Base-by-base conservation (phyloP, 2,113 vertebrate species). In the Cyprinodon tularosa region DNA sequence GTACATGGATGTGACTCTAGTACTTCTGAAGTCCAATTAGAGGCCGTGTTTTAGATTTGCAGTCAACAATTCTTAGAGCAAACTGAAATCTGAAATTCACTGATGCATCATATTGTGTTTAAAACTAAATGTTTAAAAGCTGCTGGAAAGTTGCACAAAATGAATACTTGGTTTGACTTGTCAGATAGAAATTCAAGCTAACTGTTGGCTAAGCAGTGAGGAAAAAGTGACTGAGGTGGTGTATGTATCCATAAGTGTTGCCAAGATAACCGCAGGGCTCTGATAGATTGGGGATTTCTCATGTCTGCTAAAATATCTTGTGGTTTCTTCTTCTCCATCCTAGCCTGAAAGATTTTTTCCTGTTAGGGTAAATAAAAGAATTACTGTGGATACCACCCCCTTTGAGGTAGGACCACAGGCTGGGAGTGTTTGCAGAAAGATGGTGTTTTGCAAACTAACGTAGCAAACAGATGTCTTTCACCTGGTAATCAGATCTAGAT, bases 191-290 rank as follows among this genome's bases (percentile, higher is more conserved):
- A 65, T 68, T 60, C 36, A n/a, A 38, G 70, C 76, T 70, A 68
- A 73, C 71, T 76, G 80, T 50, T 72, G 45, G 77, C 72, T 71
- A 73, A 83, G 66, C 62, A 40, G 50, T 74, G 44, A 64, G 87
- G 87, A 86, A 87, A 88, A 74, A 87, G 60, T 87, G 75, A 87
- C 74, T 71, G 36, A 60, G 47, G 13, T 61, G 47, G 62, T 72
- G 64, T 63, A 62, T 57, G 45, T 65, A 37, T 64, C 48, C 74
- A 36, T 70, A 53, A 48, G 50, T 36, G 36, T 65, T 57, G 60
- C 47, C 74, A 15, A 71, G 57, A 45, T 17, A 78, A 64, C 29
- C 57, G 48, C 68, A 73, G 47, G 76, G 76, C 67, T 68, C n/a
- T 68, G 74, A 57, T 57, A 20, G 50, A 57, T 57, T 57, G 50